A percentile compares a stretch with the other conserved stretches of the same genome.
phyloP scores from a whole-genome alignment of 1,140 invertebrate species.

The Hetaerina americana region DNA sequence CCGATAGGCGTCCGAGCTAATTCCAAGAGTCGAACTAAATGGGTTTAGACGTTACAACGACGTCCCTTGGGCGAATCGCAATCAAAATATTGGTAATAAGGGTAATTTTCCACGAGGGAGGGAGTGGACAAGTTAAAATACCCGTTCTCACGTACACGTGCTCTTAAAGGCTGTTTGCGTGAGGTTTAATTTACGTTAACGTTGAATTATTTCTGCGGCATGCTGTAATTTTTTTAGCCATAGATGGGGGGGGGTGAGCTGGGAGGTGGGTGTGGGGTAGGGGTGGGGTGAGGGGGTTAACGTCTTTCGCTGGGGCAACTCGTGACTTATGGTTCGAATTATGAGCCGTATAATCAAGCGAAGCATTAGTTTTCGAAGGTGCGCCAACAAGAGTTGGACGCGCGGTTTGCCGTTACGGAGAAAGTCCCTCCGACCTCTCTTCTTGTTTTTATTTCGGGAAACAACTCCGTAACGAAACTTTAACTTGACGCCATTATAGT shows the following conservation, averaged over 20 bases:
- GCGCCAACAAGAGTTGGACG: background rate
- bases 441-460: too few relatives aligned
- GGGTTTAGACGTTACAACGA: too few relatives aligned
- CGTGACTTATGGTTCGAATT: background rate
- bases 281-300: background rate
- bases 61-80: background rate
- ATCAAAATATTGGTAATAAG: constrained; percentile 1
- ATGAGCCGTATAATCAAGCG: background rate
- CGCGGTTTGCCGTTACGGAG: too few relatives aligned
- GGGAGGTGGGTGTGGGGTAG: too few relatives aligned
- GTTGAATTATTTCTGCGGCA: background rate
- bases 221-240: background rate
- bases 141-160: too few relatives aligned
- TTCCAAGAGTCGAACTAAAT: background rate
- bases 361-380: background rate
- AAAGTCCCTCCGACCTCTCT: too few relatives aligned
- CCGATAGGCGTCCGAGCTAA: background rate
- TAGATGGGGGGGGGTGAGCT: too few relatives aligned
- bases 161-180: background rate
- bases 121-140: too few relatives aligned
- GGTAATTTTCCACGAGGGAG: background rate
- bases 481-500: too few relatives aligned
- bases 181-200: background rate
- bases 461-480: too few relatives aligned
- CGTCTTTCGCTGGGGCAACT: too few relatives aligned